phyloP scores from a whole-genome alignment of 2,888 invertebrate genomes.

The Chloromyia formosa region DNA sequence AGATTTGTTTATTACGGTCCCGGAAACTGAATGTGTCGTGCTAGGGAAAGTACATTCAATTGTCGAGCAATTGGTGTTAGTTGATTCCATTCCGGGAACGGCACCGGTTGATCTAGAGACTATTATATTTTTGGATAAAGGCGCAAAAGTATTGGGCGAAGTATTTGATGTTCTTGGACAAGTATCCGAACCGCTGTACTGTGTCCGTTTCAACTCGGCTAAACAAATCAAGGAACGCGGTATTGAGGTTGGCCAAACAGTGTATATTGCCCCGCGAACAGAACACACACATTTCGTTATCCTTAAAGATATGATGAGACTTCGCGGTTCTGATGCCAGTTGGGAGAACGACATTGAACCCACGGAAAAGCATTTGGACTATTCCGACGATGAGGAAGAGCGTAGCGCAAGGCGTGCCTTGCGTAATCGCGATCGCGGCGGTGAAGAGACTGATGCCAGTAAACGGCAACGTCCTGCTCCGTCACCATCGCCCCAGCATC shows the following conservation, averaged over 20 bases:
- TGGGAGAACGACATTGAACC: slow-evolving; percentile 86
- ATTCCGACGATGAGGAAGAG: slow-evolving; percentile 91
- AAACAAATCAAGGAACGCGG: slow-evolving; percentile 78
- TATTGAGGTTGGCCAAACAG: slow-evolving; percentile 73
- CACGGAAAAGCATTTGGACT: slow-evolving; percentile 77
- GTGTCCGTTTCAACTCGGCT: slow-evolving; percentile 85
- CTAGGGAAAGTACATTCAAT: slow-evolving; percentile 78
- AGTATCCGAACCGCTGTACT: slow-evolving; percentile 85
- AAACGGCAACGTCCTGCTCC: slow-evolving; percentile 41
- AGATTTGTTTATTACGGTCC: slow-evolving; percentile 80
- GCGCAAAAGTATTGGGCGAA: slow-evolving; percentile 77
- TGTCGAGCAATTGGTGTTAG: slow-evolving; percentile 80
- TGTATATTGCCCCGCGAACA: slow-evolving; percentile 85
- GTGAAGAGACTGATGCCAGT: slow-evolving; percentile 47
- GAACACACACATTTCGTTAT: slow-evolving; percentile 81
- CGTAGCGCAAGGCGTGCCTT: slow-evolving; percentile 64
- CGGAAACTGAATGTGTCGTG: slow-evolving; percentile 76
- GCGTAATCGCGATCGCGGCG: slow-evolving; percentile 61
- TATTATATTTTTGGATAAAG: slow-evolving; percentile 83
- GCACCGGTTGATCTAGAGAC: slow-evolving; percentile 88
- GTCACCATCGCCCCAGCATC: slow-evolving; percentile 4
- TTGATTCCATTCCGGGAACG: slow-evolving; percentile 75
- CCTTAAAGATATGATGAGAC: slow-evolving; percentile 74
- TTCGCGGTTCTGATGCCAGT: slow-evolving; percentile 88
- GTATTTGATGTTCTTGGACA: slow-evolving; percentile 94